Evolutionary conservation across 2,797 vertebrate genomes (phyloP).

Genomic region (Cryptoblepharus egeriae): DNA sequence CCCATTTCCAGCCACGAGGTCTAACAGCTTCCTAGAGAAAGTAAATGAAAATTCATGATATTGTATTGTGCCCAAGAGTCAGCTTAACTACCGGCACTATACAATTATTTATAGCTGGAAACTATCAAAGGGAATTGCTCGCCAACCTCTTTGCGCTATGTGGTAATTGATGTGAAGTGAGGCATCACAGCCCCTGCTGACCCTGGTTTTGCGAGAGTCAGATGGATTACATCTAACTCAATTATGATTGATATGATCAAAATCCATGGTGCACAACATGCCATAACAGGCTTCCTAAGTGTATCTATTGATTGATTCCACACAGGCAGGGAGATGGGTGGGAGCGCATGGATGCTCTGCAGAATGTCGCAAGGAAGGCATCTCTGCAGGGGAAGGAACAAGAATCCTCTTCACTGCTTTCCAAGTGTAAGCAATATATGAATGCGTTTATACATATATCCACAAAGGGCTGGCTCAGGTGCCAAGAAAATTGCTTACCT

Average conservation of each 20-base stretch:
- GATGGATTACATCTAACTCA: conserved; percentile 92
- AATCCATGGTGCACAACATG: conserved; percentile 83
- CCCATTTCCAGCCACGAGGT: conserved; percentile 52
- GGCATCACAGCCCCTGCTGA: conserved; percentile 82
- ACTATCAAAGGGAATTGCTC: conserved; percentile 83
- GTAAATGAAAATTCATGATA: conserved; percentile 77
- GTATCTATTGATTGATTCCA: conserved; percentile 87
- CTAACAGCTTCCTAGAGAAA: conserved; percentile 71
- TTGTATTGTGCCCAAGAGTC: conserved; percentile 76
- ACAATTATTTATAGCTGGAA: conserved; percentile 92
- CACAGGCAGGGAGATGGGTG: background rate
- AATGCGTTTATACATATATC: no score
- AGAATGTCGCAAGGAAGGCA: conserved; percentile 20
- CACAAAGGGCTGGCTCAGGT: no score
- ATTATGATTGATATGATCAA: conserved; percentile 98
- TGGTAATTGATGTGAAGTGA: conserved; percentile 95
- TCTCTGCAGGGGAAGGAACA: conserved; percentile 19
- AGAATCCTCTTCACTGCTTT: conserved; percentile 36
- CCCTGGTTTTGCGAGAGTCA: conserved; percentile 85
- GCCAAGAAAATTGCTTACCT: no score
- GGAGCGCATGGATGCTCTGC: background rate
- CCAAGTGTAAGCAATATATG: conserved; percentile 44
- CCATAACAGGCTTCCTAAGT: conserved; percentile 84
- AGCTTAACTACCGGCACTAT: conserved; percentile 74
- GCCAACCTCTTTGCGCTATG: conserved; percentile 85